phyloP scores from a whole-genome alignment of 2,888 invertebrate genomes.

The Diplolepis rosae region DNA sequence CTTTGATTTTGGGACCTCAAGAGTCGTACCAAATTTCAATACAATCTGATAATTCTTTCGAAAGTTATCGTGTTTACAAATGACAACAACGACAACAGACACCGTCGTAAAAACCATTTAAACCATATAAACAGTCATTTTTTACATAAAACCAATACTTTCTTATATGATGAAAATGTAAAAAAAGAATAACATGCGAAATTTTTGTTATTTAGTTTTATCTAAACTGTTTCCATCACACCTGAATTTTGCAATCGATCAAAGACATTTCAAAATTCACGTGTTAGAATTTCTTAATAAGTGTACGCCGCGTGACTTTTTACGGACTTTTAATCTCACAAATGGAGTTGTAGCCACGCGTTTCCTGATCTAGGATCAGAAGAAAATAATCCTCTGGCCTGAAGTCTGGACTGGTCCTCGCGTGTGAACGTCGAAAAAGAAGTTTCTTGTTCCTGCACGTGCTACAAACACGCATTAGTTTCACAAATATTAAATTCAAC shows the following conservation, averaged over 20 bases:
- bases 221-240: neutral
- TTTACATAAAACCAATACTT: too few relatives aligned
- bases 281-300: neutral
- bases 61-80: too few relatives aligned
- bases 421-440: neutral
- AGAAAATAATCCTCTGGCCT: constrained; percentile 13
- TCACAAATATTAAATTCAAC: neutral
- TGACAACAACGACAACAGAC: too few relatives aligned
- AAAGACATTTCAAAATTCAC: constrained; percentile 7
- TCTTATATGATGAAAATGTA: too few relatives aligned
- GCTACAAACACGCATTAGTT: constrained; percentile 5
- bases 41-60: too few relatives aligned
- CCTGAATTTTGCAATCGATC: neutral
- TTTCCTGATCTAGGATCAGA: constrained; percentile 26
- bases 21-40: too few relatives aligned
- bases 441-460: constrained; percentile 24
- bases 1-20: too few relatives aligned
- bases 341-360: constrained; percentile 28
- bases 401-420: neutral
- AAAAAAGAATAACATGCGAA: too few relatives aligned
- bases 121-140: too few relatives aligned
- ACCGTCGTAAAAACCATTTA: too few relatives aligned
- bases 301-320: neutral
- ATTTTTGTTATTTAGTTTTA: too few relatives aligned
- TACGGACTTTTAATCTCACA: neutral